Evolutionary conservation across 1,140 invertebrate genomes (phyloP), one percentile per base, ranked within the genome.

Genomic region (Aphelenchoides besseyi): DNA sequence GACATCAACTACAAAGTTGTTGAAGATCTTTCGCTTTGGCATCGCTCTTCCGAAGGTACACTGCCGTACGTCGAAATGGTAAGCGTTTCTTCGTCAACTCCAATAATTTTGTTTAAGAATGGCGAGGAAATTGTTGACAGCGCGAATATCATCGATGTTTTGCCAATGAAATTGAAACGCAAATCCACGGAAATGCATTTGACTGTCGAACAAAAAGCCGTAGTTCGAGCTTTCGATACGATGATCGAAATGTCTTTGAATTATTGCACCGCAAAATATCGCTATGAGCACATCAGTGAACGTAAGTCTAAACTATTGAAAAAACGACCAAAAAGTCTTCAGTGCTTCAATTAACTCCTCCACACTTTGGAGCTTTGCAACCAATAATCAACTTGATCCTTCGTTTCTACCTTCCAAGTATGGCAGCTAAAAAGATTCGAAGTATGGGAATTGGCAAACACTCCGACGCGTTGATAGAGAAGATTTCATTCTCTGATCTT

Each of bases 151-250:
- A 66, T 66, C 3, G 92, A 84, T 67, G 62, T 59, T 5, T 29
- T 66, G 62, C 5, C 33, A 8, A 16, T 54, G 16, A 61, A n/a
- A n/a, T 18, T 61, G 12, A 29, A 29, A 5, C 30, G 61, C 5
- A 30, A 67, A 30, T 91, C 94, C 84, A 85, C 93, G 74, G 92
- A 95, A 85, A 89, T 88, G 0, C 87, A 88, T 41, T 87, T 96
- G 23, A 91, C 90, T 59, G 85, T 89, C 63, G 92, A 93, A 80
- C 92, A 96, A 84, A 90, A 90, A 72, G 92, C 91, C 78, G 88
- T 93, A 8, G 89, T 91, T 5, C 92, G 95, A 86, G 92, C 92
- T n/a, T 93, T 92, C 87, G 92, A 93, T 81, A 92, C 91, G 29
- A 94, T 96, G 92, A 90, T 94, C 77, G 92, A 95, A 86, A 94